Percentiles rank a stretch among this genome's conserved stretches.
Evolutionary conservation across 2,797 vertebrate genomes (phyloP).

Genomic region (Orestias chungarensis): DNA sequence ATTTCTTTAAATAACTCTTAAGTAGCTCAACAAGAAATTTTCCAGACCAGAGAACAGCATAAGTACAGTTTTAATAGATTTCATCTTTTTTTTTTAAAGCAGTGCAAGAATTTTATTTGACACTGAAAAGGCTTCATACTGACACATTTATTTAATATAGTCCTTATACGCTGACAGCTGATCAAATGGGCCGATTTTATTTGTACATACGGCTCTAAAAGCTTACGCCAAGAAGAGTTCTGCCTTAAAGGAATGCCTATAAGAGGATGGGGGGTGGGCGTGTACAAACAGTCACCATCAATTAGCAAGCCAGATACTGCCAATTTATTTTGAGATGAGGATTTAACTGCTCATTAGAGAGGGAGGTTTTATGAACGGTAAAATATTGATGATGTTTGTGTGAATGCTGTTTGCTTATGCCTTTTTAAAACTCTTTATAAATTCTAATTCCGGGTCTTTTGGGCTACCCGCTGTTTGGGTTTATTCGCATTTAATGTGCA

Average conservation of each 20-base stretch:
- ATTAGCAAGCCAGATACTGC: constrained; percentile 71
- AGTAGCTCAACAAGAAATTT: constrained; percentile 44
- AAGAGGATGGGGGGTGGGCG: constrained; percentile 25
- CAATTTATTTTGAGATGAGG: constrained; percentile 68
- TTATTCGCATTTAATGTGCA: constrained; percentile 77
- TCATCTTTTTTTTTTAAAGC: constrained; percentile 24
- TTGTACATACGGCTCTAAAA: constrained; percentile 64
- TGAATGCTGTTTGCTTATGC: constrained; percentile 74
- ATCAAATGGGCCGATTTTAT: constrained; percentile 67
- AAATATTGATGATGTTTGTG: constrained; percentile 86
- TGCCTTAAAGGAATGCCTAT: constrained; percentile 24
- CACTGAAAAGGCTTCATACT: constrained; percentile 54
- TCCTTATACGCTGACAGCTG: constrained; percentile 38
- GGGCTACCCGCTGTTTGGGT: constrained; percentile 72
- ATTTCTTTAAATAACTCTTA: constrained; percentile 46
- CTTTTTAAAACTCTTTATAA: constrained; percentile 80
- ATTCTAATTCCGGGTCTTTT: constrained; percentile 76
- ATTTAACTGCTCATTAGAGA: constrained; percentile 71
- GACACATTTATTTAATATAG: constrained; percentile 40
- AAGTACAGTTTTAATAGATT: constrained; percentile 26
- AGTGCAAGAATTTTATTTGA: constrained; percentile 43
- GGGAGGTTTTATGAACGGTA: constrained; percentile 72
- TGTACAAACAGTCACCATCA: constrained; percentile 77
- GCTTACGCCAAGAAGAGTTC: constrained; percentile 60
- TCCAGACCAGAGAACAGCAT: constrained; percentile 15